Evolutionary conservation across 2,113 vertebrate genomes (phyloP).

Genomic region (Sapajus apella): DNA sequence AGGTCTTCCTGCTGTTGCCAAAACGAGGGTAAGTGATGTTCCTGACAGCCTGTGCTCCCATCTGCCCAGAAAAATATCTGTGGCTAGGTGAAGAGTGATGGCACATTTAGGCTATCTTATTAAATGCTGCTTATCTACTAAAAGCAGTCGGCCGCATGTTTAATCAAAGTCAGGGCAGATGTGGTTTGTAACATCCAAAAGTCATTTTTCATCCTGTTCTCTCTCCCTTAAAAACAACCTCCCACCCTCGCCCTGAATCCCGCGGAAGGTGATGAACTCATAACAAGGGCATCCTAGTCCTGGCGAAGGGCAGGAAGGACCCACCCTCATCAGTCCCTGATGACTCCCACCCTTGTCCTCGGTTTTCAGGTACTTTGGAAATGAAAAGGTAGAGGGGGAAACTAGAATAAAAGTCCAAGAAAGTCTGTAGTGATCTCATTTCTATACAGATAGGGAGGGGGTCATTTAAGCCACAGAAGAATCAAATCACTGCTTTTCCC

Average conservation of each 20-base stretch:
- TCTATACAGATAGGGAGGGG: not conserved
- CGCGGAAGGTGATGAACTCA: not conserved
- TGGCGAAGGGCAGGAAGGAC: not conserved
- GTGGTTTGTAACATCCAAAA: not conserved
- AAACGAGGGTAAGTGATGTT: not conserved
- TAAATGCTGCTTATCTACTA: slow-evolving; percentile 55
- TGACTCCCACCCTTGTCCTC: not conserved
- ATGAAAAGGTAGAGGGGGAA: not conserved
- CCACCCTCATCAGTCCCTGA: not conserved
- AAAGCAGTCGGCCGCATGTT: not conserved
- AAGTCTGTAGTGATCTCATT: not conserved
- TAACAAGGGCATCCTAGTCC: not conserved
- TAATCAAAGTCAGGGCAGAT: slow-evolving; percentile 57
- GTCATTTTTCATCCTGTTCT: slow-evolving; percentile 9
- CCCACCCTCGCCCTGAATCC: not conserved
- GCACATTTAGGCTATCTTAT: not conserved
- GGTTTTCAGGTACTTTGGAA: not conserved
- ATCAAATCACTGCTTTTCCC: not conserved
- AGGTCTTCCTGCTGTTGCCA: not conserved
- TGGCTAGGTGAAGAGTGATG: not conserved
- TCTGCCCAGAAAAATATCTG: slow-evolving; percentile 16
- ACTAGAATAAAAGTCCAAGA: not conserved
- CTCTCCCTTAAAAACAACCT: not conserved
- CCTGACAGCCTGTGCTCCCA: not conserved
- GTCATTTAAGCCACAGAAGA: not conserved